These are phyloP conservation scores for Megalops cyprinoides DNA, from an alignment of 2,797 vertebrate species.

Conservation along the genomic window DNA sequence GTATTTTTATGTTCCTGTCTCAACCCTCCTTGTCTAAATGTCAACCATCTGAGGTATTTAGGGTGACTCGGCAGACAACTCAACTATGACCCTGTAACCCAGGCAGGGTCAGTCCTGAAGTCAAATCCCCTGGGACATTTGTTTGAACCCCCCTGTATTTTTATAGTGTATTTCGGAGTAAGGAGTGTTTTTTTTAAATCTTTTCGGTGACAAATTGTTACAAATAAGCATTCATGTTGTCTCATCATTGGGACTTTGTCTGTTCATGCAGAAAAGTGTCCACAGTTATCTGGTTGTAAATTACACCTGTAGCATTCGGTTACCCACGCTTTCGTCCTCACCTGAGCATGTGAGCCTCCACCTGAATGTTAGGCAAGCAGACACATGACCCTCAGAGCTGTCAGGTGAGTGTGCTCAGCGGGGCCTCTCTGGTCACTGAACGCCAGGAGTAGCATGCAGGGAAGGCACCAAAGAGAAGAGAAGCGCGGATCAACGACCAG, in stretches of 20 bases:
- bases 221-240: too few relatives aligned
- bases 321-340: not conserved
- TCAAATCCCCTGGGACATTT: too few relatives aligned
- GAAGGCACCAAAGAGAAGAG: too few relatives aligned
- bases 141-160: too few relatives aligned
- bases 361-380: conserved; percentile 7
- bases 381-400: not conserved
- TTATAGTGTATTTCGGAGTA: too few relatives aligned
- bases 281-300: not conserved
- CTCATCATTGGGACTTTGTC: too few relatives aligned
- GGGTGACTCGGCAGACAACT: not conserved
- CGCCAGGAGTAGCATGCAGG: not conserved
- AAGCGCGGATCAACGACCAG: too few relatives aligned
- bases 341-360: not conserved
- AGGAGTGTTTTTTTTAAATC: not conserved
- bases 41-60: not conserved
- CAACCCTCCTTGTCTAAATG: not conserved
- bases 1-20: not conserved
- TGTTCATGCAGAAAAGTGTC: too few relatives aligned
- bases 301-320: not conserved
- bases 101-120: too few relatives aligned
- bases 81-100: not conserved
- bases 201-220: not conserved
- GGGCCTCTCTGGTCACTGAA: not conserved
- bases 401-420: not conserved